These are phyloP conservation scores for Sphyrna mokarran DNA, from an alignment of 2,113 vertebrate genomes.

Conservation along the genomic window DNA sequence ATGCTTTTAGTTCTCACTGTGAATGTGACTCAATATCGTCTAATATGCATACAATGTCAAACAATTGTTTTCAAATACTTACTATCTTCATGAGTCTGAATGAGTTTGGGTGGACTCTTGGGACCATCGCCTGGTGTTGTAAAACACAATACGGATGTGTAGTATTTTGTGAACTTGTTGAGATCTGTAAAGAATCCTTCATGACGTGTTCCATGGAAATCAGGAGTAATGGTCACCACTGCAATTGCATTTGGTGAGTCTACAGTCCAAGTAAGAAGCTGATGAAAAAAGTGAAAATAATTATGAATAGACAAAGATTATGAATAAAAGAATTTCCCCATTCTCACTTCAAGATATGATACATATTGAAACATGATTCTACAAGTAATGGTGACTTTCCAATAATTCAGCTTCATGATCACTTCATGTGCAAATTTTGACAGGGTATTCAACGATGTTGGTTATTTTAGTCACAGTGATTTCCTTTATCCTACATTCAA, in stretches of 20 bases:
- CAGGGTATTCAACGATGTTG: neutral
- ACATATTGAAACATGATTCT: neutral
- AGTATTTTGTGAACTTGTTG: conserved; percentile 80
- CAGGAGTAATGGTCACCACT: conserved; percentile 76
- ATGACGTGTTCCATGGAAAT: conserved; percentile 78
- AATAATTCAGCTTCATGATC: neutral
- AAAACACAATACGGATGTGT: conserved; percentile 79
- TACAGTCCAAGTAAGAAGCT: conserved; percentile 79
- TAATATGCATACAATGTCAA: neutral
- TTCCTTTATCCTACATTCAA: neutral
- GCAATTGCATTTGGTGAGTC: conserved; percentile 62
- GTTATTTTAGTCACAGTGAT: neutral
- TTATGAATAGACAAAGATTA: neutral
- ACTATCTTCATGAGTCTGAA: conserved; percentile 86
- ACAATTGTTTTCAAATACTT: conserved; percentile 50
- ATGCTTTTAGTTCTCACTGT: neutral
- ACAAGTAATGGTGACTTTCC: too few relatives aligned
- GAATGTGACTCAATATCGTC: neutral
- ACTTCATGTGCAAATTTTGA: neutral
- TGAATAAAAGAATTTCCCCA: neutral
- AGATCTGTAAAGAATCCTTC: conserved; percentile 72
- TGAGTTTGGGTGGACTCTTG: conserved; percentile 63
- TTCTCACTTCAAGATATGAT: neutral
- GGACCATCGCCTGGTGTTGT: conserved; percentile 90
- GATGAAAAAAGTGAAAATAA: neutral